A percentile compares a stretch with the other conserved stretches of the same genome.
These are phyloP conservation scores for Cryptophagus acutangulus DNA, from an alignment of 2,888 invertebrate genomes.

Conservation along the genomic window DNA sequence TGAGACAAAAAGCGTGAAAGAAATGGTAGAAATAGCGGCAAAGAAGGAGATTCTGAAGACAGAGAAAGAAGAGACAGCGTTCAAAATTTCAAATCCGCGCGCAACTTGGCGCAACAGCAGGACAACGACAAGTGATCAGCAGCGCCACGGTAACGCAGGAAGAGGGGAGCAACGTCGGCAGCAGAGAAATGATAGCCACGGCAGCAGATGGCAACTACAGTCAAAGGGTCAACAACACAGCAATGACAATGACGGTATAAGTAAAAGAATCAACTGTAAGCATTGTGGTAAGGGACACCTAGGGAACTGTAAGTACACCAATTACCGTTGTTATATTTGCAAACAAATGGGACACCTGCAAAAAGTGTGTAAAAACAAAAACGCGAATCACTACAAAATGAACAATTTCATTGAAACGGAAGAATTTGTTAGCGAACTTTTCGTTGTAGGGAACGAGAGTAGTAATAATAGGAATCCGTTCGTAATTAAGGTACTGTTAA, in stretches of 20 bases:
- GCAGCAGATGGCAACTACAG: not conserved
- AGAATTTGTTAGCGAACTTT: not conserved
- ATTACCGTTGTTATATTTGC: not conserved
- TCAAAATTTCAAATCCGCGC: not conserved
- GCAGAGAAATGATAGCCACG: not conserved
- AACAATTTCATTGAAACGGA: not conserved
- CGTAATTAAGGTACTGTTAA: no score
- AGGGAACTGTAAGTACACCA: slow-evolving; percentile 4
- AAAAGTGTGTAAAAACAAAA: slow-evolving; percentile 3
- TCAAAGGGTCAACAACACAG: not conserved
- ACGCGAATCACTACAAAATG: no score
- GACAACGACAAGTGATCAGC: no score
- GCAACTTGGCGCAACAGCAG: not conserved
- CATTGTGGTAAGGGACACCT: slow-evolving; percentile 7
- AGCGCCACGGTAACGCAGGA: not conserved
- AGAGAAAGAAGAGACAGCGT: no score
- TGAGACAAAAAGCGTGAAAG: not conserved
- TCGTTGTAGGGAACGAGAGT: no score
- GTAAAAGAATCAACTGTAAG: slow-evolving; percentile 1
- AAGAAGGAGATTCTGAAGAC: no score
- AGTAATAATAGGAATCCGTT: no score
- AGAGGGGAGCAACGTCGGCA: not conserved
- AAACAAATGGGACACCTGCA: not conserved
- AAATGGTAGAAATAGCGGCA: slow-evolving; percentile 3
- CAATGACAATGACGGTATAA: not conserved